Conservation (phyloP, 2,797 vertebrate genomes). For the Emys orbicularis region DNA sequence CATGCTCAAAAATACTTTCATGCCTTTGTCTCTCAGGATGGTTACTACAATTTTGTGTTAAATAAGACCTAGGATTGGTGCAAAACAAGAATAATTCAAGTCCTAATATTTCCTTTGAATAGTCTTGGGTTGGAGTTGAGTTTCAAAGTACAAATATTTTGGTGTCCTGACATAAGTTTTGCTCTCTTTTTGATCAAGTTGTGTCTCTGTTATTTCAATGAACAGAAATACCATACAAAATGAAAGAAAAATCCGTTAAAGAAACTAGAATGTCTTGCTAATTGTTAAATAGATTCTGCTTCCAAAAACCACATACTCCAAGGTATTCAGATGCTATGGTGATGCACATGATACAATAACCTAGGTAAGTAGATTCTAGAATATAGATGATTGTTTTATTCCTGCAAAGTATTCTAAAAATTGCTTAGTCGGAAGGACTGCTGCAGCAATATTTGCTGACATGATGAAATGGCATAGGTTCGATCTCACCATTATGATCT, state of each 20-base stretch:
- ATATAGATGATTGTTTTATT: conserved; percentile 23
- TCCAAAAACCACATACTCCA: conserved; percentile 33
- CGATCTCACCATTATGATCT: background rate
- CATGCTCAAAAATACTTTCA: background rate
- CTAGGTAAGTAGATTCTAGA: conserved; percentile 28
- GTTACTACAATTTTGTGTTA: background rate
- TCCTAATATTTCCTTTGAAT: conserved; percentile 2
- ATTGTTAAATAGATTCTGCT: background rate
- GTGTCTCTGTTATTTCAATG: conserved; percentile 20
- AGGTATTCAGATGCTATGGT: background rate
- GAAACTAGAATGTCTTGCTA: background rate
- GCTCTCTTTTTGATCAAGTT: conserved; percentile 36
- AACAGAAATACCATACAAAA: conserved; percentile 13
- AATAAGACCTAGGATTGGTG: background rate
- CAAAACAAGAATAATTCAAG: background rate
- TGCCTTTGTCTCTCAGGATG: background rate
- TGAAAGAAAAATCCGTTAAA: background rate
- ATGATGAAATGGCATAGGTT: conserved; percentile 37
- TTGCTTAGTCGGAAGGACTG: conserved; percentile 14
- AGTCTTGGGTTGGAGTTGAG: conserved; percentile 13
- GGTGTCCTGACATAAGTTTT: conserved; percentile 9
- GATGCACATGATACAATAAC: conserved; percentile 18
- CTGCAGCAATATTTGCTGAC: conserved; percentile 47
- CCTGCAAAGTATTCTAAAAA: conserved; percentile 48
- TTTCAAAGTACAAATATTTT: background rate